These are phyloP conservation scores for Perca schrenkii DNA, from an alignment of 2,113 vertebrate species.

Conservation along the genomic window DNA sequence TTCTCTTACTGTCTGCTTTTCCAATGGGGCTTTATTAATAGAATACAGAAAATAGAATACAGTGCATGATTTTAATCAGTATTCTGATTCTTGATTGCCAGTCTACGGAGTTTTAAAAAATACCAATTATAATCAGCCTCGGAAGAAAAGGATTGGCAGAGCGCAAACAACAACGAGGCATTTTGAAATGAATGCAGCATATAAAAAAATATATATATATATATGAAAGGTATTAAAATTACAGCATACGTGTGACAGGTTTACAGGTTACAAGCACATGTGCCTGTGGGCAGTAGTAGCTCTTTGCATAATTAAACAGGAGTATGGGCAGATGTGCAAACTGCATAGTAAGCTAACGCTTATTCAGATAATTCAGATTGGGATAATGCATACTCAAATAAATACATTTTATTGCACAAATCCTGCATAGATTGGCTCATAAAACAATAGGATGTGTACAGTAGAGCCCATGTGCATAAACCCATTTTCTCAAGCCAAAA, in stretches of 20 bases:
- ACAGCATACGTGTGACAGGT: conserved; percentile 3
- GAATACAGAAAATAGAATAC: not conserved
- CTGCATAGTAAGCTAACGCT: not conserved
- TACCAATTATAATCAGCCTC: conserved; percentile 47
- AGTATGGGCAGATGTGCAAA: conserved; percentile 33
- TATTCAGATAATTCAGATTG: not conserved
- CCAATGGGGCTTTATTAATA: not conserved
- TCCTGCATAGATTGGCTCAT: not conserved
- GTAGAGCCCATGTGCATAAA: not conserved
- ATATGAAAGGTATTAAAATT: not conserved
- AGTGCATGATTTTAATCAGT: conserved; percentile 14
- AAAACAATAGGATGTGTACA: not conserved
- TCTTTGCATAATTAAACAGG: conserved; percentile 37
- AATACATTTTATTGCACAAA: not conserved
- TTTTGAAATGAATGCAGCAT: conserved; percentile 1
- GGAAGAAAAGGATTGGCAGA: not conserved
- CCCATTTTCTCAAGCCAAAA: not conserved
- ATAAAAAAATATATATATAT: not conserved
- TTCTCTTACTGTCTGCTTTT: not conserved
- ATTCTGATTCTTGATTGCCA: conserved; percentile 46
- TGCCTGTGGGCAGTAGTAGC: conserved; percentile 9
- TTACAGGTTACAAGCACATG: conserved; percentile 36
- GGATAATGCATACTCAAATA: not conserved
- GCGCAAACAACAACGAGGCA: not conserved
- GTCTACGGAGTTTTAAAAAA: conserved; percentile 11